Conservation (phyloP, 1,140 invertebrate genomes). For the Caenorhabditis briggsae region DNA sequence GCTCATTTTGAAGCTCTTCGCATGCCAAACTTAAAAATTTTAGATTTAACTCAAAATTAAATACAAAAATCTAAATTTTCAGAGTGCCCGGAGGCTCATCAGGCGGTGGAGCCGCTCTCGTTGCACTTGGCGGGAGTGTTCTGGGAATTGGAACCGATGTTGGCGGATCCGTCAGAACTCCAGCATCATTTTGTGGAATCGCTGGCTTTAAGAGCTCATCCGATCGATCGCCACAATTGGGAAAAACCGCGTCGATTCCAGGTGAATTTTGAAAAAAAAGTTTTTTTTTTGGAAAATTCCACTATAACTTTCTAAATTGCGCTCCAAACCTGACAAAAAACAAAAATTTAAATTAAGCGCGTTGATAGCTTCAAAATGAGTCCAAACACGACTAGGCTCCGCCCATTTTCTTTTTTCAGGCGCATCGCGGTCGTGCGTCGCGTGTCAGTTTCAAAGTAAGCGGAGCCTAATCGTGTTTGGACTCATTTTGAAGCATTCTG, state of each 20-base stretch:
- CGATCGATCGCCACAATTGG: slow-evolving; percentile 6
- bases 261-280: neutral
- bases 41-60: neutral
- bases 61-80: slow-evolving; percentile 28
- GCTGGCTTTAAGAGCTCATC: slow-evolving; percentile 76
- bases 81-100: slow-evolving; percentile 77
- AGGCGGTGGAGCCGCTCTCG: slow-evolving; percentile 78
- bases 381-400: too few species aligned
- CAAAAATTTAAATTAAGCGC: too few species aligned
- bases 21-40: neutral
- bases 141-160: slow-evolving; percentile 78
- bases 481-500: too few species aligned
- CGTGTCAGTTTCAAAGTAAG: too few species aligned
- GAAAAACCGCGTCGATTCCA: slow-evolving; percentile 73
- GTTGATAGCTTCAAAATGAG: neutral
- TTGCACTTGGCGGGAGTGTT: slow-evolving; percentile 77
- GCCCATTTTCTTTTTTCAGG: too few species aligned
- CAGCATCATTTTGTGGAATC: slow-evolving; percentile 78
- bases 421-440: too few species aligned
- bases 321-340: too few species aligned
- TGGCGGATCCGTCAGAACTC: slow-evolving; percentile 79
- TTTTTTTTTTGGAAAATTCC: too few species aligned
- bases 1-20: neutral
- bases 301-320: too few species aligned
- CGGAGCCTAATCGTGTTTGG: too few species aligned